A percentile compares a stretch with the other conserved stretches of the same genome.
phyloP scores from a whole-genome alignment of 2,888 invertebrate genomes.

The Ellobium chinense region DNA sequence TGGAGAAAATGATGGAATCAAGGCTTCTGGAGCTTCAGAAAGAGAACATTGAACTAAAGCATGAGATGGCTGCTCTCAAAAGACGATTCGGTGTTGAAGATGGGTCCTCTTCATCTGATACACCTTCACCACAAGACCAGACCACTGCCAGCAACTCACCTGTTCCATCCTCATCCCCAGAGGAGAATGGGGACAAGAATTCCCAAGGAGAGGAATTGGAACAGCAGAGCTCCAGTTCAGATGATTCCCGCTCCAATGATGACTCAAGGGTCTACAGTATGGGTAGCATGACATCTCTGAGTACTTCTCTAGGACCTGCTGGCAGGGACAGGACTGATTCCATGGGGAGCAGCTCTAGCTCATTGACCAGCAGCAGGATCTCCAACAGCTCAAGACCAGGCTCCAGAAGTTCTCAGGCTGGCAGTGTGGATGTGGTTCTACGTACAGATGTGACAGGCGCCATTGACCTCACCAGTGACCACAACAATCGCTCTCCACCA shows the following conservation, averaged over 20 bases:
- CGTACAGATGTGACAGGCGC: constrained; percentile 16
- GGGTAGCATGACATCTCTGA: background rate
- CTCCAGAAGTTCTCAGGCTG: background rate
- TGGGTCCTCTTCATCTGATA: background rate
- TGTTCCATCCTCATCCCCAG: background rate
- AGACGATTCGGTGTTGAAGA: constrained; percentile 64
- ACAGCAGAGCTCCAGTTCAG: constrained; percentile 9
- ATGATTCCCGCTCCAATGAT: background rate
- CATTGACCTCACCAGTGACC: constrained; percentile 24
- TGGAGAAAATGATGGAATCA: constrained; percentile 77
- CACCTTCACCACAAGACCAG: constrained; percentile 1
- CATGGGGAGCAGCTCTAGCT: constrained; percentile 24
- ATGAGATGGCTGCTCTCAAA: constrained; percentile 75
- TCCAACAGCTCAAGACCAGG: background rate
- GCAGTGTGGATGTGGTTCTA: background rate
- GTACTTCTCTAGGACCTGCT: background rate
- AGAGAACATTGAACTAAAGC: constrained; percentile 76
- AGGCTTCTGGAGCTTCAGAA: constrained; percentile 73
- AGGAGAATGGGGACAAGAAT: background rate
- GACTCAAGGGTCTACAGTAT: constrained; percentile 16
- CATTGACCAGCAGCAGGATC: background rate
- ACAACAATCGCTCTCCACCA: constrained; percentile 11
- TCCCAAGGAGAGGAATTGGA: background rate
- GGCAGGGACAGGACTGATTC: background rate
- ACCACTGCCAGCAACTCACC: background rate